These are phyloP conservation scores for Zosterops pallidus DNA, from an alignment of 2,113 vertebrate species.

Conservation along the genomic window DNA sequence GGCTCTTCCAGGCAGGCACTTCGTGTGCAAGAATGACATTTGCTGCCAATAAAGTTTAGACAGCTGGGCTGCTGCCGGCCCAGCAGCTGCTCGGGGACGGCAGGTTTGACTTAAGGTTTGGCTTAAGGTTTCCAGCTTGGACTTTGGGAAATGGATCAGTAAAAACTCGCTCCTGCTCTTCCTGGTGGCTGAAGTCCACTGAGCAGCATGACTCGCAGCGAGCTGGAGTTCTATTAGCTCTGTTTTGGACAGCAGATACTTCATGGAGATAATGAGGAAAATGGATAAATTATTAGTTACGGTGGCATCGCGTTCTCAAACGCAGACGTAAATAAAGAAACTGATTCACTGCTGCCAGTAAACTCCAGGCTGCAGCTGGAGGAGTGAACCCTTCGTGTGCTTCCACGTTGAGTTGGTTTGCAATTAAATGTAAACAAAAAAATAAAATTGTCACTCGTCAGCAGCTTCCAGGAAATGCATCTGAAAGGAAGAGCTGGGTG, in stretches of 20 bases:
- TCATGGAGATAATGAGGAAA: conserved; percentile 48
- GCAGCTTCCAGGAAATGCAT: neutral
- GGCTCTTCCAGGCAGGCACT: neutral
- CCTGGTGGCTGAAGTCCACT: neutral
- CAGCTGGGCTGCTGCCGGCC: conserved; percentile 39
- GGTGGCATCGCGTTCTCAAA: neutral
- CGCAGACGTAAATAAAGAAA: neutral
- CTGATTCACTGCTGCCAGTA: neutral
- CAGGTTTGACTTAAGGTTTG: neutral
- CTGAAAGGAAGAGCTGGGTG: neutral
- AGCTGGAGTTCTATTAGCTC: conserved; percentile 5
- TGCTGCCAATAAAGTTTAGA: conserved; percentile 64
- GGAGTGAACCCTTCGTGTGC: neutral
- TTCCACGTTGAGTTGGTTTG: neutral
- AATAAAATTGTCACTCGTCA: neutral
- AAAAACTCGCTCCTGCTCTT: neutral
- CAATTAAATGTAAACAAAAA: neutral
- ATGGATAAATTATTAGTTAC: conserved; percentile 44
- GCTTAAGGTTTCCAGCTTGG: conserved; percentile 15
- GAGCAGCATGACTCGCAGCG: neutral
- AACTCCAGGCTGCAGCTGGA: neutral
- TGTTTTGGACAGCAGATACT: conserved; percentile 40
- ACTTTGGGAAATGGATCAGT: neutral
- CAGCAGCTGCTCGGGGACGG: conserved; percentile 59
- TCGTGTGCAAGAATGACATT: conserved; percentile 56